Percentiles rank a stretch among this genome's conserved stretches.
Conservation (phyloP, 1,140 invertebrate genomes). For the Subanguina moxae region DNA sequence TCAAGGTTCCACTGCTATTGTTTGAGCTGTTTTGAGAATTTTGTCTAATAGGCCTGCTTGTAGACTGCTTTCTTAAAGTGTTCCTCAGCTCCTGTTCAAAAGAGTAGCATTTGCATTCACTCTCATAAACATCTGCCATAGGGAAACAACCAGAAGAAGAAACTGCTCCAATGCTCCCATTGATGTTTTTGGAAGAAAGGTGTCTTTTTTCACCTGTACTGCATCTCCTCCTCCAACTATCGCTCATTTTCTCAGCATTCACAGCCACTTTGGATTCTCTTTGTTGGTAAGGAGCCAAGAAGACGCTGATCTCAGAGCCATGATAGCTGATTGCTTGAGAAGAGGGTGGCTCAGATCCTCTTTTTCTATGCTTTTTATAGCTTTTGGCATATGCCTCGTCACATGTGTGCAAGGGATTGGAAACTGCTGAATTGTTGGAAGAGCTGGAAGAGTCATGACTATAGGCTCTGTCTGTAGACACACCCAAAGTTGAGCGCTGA, state of each 20-base stretch:
- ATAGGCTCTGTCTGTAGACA: background rate
- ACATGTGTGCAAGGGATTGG: background rate
- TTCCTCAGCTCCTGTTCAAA: background rate
- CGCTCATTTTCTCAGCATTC: background rate
- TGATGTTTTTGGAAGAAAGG: background rate
- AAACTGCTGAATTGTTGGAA: background rate
- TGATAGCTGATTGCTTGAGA: background rate
- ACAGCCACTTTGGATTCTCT: background rate
- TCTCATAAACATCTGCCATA: background rate
- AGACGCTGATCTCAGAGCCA: slow-evolving; percentile 3
- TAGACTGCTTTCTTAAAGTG: background rate
- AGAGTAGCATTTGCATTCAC: background rate
- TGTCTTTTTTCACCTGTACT: slow-evolving; percentile 1
- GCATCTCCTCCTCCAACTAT: slow-evolving; percentile 1
- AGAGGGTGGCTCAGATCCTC: background rate
- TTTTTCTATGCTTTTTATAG: background rate
- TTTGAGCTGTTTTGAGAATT: background rate
- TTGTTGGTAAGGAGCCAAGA: background rate
- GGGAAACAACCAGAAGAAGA: background rate
- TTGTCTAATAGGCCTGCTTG: background rate
- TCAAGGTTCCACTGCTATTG: too few species aligned
- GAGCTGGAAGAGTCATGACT: background rate
- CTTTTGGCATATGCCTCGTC: background rate
- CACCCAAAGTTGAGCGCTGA: background rate
- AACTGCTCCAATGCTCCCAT: background rate